These are phyloP conservation scores for Pinctada fucata DNA, from an alignment of 2,888 invertebrate species.

Conservation along the genomic window DNA sequence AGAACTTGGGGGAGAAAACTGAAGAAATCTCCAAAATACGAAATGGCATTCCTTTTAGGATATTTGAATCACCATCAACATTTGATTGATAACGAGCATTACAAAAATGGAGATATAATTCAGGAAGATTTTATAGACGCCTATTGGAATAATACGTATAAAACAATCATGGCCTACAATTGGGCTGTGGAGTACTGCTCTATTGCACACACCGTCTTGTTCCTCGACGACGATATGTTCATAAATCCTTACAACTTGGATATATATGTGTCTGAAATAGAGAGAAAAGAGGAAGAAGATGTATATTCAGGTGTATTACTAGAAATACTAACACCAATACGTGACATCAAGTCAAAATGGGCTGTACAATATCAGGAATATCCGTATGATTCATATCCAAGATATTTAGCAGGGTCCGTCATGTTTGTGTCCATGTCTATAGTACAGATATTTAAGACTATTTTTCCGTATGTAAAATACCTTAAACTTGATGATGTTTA, in stretches of 20 bases:
- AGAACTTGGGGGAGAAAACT: conserved; percentile 3
- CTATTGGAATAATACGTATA: conserved; percentile 13
- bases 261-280: neutral
- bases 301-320: neutral
- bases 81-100: conserved; percentile 2
- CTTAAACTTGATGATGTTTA: conserved; percentile 16
- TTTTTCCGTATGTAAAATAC: conserved; percentile 20
- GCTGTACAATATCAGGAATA: conserved; percentile 12
- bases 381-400: conserved; percentile 11
- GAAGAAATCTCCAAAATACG: neutral
- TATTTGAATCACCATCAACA: neutral
- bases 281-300: neutral
- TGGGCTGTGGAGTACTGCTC: conserved; percentile 9
- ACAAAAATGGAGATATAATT: conserved; percentile 2
- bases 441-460: neutral
- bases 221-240: conserved; percentile 18
- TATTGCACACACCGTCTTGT: conserved; percentile 4
- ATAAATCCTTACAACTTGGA: neutral
- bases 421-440: conserved; percentile 12
- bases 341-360: conserved; percentile 16
- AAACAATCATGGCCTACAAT: conserved; percentile 25
- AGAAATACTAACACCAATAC: neutral
- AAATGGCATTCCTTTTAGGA: conserved; percentile 10
- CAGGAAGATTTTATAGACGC: neutral
- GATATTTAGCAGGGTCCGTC: conserved; percentile 8